Conservation (phyloP, 2,888 invertebrate genomes). For the Hanleya hanleyi region DNA sequence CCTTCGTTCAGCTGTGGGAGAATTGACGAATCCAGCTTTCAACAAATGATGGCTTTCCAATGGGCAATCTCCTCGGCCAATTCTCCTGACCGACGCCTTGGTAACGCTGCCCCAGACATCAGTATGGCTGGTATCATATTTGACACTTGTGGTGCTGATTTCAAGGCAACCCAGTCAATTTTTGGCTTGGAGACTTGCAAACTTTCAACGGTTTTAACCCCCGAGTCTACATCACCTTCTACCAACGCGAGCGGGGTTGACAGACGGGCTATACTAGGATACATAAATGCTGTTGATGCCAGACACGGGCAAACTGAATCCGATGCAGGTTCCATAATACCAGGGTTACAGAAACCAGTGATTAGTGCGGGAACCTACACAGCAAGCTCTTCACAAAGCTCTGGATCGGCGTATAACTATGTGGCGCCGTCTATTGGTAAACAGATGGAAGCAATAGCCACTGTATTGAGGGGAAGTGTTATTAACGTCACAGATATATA, state of each 20-base stretch:
- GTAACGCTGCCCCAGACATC: background rate
- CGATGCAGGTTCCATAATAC: background rate
- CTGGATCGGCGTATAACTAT: background rate
- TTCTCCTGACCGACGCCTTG: constrained; percentile 8
- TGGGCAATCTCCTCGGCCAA: constrained; percentile 48
- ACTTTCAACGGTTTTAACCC: background rate
- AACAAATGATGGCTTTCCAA: constrained; percentile 60
- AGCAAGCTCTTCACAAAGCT: background rate
- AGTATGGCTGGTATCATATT: constrained; percentile 26
- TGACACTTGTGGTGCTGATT: constrained; percentile 26
- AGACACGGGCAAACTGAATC: background rate
- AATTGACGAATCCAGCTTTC: constrained; percentile 42
- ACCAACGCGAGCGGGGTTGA: constrained; percentile 3
- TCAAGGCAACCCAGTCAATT: constrained; percentile 17
- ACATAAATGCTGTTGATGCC: constrained; percentile 8
- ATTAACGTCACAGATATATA: background rate
- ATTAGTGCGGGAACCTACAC: background rate
- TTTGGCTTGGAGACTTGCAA: constrained; percentile 28
- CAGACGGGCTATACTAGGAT: background rate
- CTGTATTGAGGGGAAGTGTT: background rate
- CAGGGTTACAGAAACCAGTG: background rate
- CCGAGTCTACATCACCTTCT: background rate
- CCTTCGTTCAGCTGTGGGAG: constrained; percentile 18
- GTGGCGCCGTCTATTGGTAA: background rate
- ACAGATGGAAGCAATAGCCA: background rate